Base-by-base conservation (phyloP, 2,888 invertebrate genomes). In the Orchesella flavescens region DNA sequence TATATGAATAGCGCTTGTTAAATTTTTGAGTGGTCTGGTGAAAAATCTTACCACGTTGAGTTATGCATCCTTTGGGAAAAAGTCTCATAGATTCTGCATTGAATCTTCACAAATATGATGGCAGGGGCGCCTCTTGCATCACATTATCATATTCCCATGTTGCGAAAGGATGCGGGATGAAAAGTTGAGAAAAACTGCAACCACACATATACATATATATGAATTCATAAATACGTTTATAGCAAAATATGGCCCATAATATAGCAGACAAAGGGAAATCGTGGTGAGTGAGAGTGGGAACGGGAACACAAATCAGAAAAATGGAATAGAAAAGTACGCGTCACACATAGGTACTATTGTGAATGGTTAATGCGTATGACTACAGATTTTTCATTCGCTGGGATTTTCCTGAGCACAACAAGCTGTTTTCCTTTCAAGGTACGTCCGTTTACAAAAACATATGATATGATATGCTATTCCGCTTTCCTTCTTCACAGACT, bases 11-110 rank as follows among this genome's bases (percentile, higher is more conserved):
- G 34, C 10, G 77, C 68, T 77, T 77, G 77, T 69, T 77, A 69
- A 68, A 77, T 68, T 77, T 77, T 77, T 77, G 55, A 68, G 46
- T 19, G 57, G 57, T 46, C 77, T 77, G 55, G 77, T 69, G 57
- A 66, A 76, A 76, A 68, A 77, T 57, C 57, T 68, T 68, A 75
- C 55, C 59, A 77, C 46, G 77, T 24, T 77, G 77, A 77, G 77
- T 77, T 77, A 77, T 77, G 68, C 17, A 21, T 77, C 77, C 77
- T 34, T 23, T 59, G 77, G 77, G 77, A 77, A 13, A 57, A 46
- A 23, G 68, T 59, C 68, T 68, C 77, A 77, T 77, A 77, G 68
- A 59, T 57, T 68, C 55, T 46, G 59, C 68, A 77, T 77, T 77
- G 66, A 77, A 77, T 59, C 59, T 68, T 66, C 43, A 24, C 53